Percentiles rank a stretch among this genome's conserved stretches.
phyloP scores from a whole-genome alignment of 37 sponge, comb jelly and placozoan species.

The Dysidea cf. avara region DNA sequence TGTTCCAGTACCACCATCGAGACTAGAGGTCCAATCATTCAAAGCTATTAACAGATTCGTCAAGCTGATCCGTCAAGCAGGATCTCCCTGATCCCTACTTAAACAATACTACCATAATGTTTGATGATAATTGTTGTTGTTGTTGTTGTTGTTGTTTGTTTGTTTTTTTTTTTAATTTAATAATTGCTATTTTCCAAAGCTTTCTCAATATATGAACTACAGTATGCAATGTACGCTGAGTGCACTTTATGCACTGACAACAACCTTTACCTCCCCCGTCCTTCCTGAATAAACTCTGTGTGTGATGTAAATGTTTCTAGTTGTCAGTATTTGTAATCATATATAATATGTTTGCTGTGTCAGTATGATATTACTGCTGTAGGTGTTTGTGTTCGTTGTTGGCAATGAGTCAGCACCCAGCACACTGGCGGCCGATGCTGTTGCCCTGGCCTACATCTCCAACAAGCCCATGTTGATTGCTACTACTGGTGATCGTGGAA shows the following conservation, averaged over 20 bases:
- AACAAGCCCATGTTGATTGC: constrained; percentile 84
- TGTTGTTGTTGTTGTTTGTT: too few species aligned
- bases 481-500: constrained; percentile 14
- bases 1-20: too few species aligned
- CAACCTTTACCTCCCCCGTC: constrained; percentile 2
- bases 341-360: not conserved
- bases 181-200: too few species aligned
- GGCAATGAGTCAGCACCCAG: constrained; percentile 63
- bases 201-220: too few species aligned
- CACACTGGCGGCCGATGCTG: constrained; percentile 67
- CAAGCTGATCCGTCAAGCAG: too few species aligned
- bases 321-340: not conserved
- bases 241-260: not conserved
- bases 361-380: not conserved
- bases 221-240: not conserved
- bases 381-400: constrained; percentile 57
- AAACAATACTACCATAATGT: too few species aligned
- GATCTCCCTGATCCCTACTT: too few species aligned
- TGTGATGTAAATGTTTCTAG: not conserved
- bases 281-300: not conserved
- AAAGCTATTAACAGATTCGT: too few species aligned
- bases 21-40: too few species aligned
- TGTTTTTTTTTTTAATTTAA: too few species aligned
- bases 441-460: constrained; percentile 92
- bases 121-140: too few species aligned